A percentile compares a stretch with the other conserved stretches of the same genome.
phyloP scores from a whole-genome alignment of 2,797 vertebrate genomes.

The Arrhamphus sclerolepis region DNA sequence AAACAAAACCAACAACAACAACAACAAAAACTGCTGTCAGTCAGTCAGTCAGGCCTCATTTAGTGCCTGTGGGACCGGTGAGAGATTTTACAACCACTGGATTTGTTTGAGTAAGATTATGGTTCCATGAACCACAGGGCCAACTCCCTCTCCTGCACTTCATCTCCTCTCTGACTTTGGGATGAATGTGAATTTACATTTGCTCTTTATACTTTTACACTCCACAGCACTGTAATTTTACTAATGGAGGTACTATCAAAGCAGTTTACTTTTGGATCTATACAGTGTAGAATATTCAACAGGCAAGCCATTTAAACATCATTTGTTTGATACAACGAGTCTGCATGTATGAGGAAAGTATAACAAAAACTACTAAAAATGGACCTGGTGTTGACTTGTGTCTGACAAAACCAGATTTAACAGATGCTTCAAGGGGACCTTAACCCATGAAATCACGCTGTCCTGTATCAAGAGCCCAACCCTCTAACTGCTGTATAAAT shows the following conservation, averaged over 20 bases:
- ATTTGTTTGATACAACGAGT: conserved; percentile 35
- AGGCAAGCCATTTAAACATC: conserved; percentile 25
- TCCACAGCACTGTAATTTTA: conserved; percentile 60
- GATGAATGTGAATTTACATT: conserved; percentile 72
- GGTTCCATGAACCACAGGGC: conserved; percentile 52
- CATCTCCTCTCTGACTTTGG: conserved; percentile 47
- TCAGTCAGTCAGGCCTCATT: conserved; percentile 64
- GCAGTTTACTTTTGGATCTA: conserved; percentile 55
- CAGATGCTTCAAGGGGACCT: conserved; percentile 88
- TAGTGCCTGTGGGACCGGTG: conserved; percentile 39
- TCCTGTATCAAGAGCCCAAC: conserved; percentile 87
- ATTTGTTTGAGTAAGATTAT: conserved; percentile 78
- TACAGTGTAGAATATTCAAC: conserved; percentile 37
- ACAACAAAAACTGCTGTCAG: conserved; percentile 55
- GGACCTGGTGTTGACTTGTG: conserved; percentile 72
- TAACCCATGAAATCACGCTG: conserved; percentile 90
- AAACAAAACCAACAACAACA: conserved; percentile 44
- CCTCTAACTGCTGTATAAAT: conserved; percentile 94
- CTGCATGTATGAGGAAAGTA: conserved; percentile 44
- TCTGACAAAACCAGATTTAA: conserved; percentile 85
- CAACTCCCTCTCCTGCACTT: conserved; percentile 35
- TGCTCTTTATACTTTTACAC: conserved; percentile 55
- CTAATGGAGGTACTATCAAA: conserved; percentile 68
- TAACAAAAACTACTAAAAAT: conserved; percentile 60
- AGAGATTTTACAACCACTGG: conserved; percentile 53